Evolutionary conservation across 2,888 invertebrate genomes (phyloP).

Genomic region (Eurytoma adleriae): DNA sequence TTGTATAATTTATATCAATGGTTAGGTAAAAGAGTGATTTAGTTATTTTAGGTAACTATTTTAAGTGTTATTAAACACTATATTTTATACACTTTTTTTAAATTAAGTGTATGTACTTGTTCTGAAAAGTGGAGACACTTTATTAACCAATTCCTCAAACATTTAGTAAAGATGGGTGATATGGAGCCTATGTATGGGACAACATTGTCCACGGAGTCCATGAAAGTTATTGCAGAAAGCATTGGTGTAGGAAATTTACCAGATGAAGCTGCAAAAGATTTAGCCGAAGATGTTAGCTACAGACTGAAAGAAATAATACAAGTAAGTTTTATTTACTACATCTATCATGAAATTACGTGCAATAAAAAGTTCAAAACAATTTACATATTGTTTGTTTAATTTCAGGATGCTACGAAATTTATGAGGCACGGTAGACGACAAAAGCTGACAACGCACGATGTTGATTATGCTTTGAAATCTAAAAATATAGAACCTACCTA

Average conservation of each 20-base stretch:
- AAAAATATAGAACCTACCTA: conserved; percentile 97
- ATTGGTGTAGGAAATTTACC: conserved; percentile 91
- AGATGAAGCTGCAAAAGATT: conserved; percentile 94
- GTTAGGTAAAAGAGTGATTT: too few relatives aligned
- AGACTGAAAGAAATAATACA: conserved; percentile 87
- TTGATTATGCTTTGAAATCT: conserved; percentile 93
- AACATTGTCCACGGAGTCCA: conserved; percentile 88
- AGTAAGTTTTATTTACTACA: conserved; percentile 65
- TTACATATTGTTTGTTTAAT: conserved; percentile 16
- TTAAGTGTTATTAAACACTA: too few relatives aligned
- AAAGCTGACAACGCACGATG: conserved; percentile 87
- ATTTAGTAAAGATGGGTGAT: too few relatives aligned
- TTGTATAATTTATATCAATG: too few relatives aligned
- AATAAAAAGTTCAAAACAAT: neutral
- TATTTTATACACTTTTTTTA: too few relatives aligned
- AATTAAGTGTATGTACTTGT: too few relatives aligned
- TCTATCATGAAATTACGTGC: neutral
- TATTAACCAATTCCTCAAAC: too few relatives aligned
- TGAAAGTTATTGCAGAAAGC: conserved; percentile 96
- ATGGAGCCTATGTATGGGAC: conserved; percentile 84
- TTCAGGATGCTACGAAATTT: conserved; percentile 93
- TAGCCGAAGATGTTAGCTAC: conserved; percentile 95
- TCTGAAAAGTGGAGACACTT: too few relatives aligned
- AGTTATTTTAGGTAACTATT: too few relatives aligned
- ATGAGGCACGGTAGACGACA: conserved; percentile 94